Evolutionary conservation across 2,888 invertebrate species (phyloP).

Genomic region (Chymomyza amoena): DNA sequence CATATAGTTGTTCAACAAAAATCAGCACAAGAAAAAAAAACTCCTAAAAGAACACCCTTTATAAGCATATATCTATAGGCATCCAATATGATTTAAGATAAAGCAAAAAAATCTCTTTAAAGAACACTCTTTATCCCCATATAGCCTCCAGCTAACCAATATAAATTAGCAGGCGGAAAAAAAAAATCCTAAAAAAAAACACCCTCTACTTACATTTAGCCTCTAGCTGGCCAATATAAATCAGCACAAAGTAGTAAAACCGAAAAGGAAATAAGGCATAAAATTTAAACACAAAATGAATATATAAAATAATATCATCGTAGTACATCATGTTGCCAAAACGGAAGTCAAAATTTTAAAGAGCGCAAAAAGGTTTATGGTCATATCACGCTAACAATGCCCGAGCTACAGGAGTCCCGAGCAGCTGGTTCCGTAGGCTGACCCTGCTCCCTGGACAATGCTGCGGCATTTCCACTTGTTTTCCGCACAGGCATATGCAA

Average conservation of each 20-base stretch:
- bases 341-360: constrained; percentile 3
- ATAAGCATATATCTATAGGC: no score
- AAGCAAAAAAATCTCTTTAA: no score
- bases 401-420: constrained; percentile 5
- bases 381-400: background rate
- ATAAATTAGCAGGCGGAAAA: no score
- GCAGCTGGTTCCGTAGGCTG: constrained; percentile 47
- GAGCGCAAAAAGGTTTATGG: background rate
- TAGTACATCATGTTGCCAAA: background rate
- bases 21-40: no score
- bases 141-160: no score
- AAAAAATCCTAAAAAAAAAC: no score
- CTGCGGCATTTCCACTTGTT: constrained; percentile 54
- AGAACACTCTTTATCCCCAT: no score
- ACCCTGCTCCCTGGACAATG: constrained; percentile 10
- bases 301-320: background rate
- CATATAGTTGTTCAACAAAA: no score
- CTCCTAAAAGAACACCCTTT: no score
- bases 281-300: background rate
- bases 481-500: constrained; percentile 35
- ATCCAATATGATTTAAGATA: no score
- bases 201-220: constrained; percentile 5
- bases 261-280: constrained; percentile 11
- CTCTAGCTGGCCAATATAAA: constrained; percentile 45
- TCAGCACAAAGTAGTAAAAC: constrained; percentile 34